These are phyloP conservation scores for Ceratothoa steindachneri DNA, from an alignment of 2,888 invertebrate species.

Conservation along the genomic window DNA sequence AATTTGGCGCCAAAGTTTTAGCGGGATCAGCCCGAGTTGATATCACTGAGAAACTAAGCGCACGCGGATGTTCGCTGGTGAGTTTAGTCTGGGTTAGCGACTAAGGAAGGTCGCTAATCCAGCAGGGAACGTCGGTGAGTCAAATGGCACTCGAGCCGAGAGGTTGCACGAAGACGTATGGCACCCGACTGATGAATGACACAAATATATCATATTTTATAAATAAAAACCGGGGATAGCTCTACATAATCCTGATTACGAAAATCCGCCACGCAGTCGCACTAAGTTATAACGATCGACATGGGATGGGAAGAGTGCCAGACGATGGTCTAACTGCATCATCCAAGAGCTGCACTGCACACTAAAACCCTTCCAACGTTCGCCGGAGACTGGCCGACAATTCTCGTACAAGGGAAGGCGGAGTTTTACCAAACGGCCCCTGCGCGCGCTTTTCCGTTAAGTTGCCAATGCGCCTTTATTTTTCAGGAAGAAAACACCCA, in stretches of 20 bases:
- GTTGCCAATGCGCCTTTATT: not conserved
- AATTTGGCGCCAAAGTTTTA: not conserved
- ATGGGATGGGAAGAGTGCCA: not conserved
- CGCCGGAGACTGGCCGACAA: not conserved
- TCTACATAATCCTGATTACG: not conserved
- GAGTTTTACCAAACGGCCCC: not conserved
- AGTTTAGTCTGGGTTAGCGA: not conserved
- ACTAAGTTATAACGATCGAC: not conserved
- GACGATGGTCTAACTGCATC: constrained; percentile 2
- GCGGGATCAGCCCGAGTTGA: not conserved
- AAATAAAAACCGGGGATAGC: not conserved
- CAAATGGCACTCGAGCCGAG: not conserved
- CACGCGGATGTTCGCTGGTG: not conserved
- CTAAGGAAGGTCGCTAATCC: not conserved
- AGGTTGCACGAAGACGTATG: not conserved
- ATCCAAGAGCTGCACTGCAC: not conserved
- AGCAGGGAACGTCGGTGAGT: not conserved
- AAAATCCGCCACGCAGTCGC: constrained; percentile 6
- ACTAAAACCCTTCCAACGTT: not conserved
- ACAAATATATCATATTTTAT: not conserved
- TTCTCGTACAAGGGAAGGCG: not conserved
- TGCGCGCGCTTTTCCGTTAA: not conserved
- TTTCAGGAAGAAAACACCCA: not conserved
- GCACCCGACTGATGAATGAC: not conserved
- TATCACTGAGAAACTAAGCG: not conserved